Percentiles rank a stretch among this genome's conserved stretches.
phyloP scores from a whole-genome alignment of 2,113 vertebrate species.

The Coturnix japonica region DNA sequence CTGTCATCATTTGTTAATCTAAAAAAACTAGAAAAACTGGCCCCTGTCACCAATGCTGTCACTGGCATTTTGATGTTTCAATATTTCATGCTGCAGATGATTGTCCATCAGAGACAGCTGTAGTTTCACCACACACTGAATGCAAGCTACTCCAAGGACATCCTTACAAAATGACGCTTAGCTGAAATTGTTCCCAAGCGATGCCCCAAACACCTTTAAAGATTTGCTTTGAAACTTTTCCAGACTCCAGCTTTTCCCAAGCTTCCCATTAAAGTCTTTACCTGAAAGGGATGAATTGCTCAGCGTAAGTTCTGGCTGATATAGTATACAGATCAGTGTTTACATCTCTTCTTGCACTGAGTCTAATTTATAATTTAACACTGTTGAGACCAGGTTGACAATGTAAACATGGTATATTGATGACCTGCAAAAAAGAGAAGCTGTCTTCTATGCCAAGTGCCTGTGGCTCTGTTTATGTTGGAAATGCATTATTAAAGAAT shows the following conservation, averaged over 20 bases:
- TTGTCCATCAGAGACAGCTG: conserved; percentile 29
- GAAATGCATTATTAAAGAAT: conserved; percentile 69
- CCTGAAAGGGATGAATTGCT: conserved; percentile 41
- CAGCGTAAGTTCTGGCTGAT: background rate
- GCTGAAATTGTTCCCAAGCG: conserved; percentile 46
- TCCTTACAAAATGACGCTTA: background rate
- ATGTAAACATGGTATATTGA: conserved; percentile 67
- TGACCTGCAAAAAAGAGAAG: conserved; percentile 69
- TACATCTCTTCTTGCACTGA: conserved; percentile 42
- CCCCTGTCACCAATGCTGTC: conserved; percentile 27
- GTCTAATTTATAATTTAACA: conserved; percentile 68
- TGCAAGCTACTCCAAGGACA: conserved; percentile 41
- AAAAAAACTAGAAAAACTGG: conserved; percentile 36
- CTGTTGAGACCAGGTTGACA: conserved; percentile 62
- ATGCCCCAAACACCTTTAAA: conserved; percentile 20
- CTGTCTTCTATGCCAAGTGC: conserved; percentile 61
- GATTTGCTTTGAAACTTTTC: conserved; percentile 29
- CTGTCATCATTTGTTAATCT: conserved; percentile 39
- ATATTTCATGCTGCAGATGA: background rate
- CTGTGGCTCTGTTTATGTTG: conserved; percentile 68
- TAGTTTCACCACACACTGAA: background rate
- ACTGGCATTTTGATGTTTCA: conserved; percentile 32
- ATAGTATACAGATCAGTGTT: conserved; percentile 41
- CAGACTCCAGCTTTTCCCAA: conserved; percentile 34
- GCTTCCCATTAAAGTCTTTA: conserved; percentile 54